Evolutionary conservation across 2,797 vertebrate species (phyloP).

Genomic region (Garrulus glandarius): DNA sequence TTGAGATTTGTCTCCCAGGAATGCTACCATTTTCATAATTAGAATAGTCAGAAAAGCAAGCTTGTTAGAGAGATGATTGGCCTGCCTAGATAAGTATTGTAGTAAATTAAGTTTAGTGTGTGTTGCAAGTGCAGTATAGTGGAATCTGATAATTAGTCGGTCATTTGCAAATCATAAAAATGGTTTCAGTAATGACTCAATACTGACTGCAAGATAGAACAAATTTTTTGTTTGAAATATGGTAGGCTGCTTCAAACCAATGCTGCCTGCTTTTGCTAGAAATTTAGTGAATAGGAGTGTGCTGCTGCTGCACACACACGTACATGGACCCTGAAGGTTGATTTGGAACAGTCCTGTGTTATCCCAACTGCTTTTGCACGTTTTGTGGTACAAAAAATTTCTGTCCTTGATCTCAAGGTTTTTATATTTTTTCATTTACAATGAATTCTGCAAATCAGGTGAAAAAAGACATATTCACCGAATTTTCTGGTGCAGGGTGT

Average conservation of each 20-base stretch:
- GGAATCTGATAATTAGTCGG: background rate
- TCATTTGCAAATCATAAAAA: constrained; percentile 57
- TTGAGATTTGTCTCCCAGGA: constrained; percentile 65
- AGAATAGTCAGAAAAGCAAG: constrained; percentile 50
- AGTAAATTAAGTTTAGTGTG: constrained; percentile 33
- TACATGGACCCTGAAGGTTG: accelerated
- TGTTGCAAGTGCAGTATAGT: background rate
- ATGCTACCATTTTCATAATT: constrained; percentile 57
- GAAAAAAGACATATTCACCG: background rate
- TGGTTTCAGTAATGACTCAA: background rate
- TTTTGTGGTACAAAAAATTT: background rate
- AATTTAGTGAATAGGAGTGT: background rate
- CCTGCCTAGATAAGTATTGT: background rate
- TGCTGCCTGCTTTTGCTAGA: background rate
- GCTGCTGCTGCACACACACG: accelerated
- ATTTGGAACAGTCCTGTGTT: background rate
- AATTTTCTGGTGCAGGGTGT: background rate
- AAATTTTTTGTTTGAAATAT: background rate
- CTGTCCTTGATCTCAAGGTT: background rate
- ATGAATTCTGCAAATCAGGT: background rate
- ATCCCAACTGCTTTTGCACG: background rate
- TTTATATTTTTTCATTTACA: background rate
- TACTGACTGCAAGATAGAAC: background rate
- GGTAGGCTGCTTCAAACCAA: background rate
- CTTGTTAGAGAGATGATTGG: constrained; percentile 42